Percentiles rank a stretch among this genome's conserved stretches.
phyloP scores from a whole-genome alignment of 2,888 invertebrate genomes.

The Drosophila basisetae region DNA sequence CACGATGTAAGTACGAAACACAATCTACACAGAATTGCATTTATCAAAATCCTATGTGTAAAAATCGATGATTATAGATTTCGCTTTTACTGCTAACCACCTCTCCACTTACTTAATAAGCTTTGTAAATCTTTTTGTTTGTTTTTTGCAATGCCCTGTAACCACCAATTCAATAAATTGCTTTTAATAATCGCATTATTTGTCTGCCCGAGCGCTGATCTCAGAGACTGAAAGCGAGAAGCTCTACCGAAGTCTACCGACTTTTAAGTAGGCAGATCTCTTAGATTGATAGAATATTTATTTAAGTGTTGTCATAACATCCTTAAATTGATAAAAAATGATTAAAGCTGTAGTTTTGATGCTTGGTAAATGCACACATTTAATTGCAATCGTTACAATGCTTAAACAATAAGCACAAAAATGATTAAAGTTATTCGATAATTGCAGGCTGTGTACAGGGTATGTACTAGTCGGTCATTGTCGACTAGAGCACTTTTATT shows the following conservation, averaged over 20 bases:
- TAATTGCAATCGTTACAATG: not conserved
- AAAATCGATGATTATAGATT: constrained; percentile 60
- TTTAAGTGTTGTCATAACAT: not conserved
- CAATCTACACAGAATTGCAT: constrained; percentile 75
- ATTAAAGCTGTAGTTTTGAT: not conserved
- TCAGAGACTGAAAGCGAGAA: not conserved
- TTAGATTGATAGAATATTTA: not conserved
- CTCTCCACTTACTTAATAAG: constrained; percentile 47
- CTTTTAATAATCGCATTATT: not conserved
- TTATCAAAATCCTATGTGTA: constrained; percentile 62
- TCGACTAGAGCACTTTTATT: constrained; percentile 11
- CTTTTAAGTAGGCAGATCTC: not conserved
- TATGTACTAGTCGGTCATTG: constrained; percentile 1
- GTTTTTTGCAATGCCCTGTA: not conserved
- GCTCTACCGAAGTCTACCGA: not conserved
- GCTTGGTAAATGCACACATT: not conserved
- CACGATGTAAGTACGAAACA: constrained; percentile 85
- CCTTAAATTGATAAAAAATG: not conserved
- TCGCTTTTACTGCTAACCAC: constrained; percentile 57
- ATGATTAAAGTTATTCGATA: not conserved
- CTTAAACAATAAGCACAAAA: not conserved
- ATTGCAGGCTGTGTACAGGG: constrained; percentile 5
- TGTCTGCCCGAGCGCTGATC: not conserved
- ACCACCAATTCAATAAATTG: not conserved
- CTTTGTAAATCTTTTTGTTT: constrained; percentile 45